These are phyloP conservation scores for Ceriagrion tenellum DNA, from an alignment of 2,888 invertebrate genomes.

Conservation along the genomic window DNA sequence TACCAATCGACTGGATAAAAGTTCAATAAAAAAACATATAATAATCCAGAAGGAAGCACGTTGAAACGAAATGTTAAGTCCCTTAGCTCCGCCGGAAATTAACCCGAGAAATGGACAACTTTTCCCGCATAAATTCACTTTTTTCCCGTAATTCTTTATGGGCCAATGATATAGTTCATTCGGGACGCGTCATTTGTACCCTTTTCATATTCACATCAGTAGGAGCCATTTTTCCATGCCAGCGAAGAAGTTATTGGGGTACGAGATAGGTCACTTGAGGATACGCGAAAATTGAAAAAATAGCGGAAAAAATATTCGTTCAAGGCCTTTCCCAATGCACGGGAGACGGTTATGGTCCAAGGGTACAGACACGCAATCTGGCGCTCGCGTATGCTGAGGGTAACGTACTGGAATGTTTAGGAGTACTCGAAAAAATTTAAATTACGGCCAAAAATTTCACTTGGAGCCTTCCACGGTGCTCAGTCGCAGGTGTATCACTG, in stretches of 20 bases:
- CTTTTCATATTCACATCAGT: background rate
- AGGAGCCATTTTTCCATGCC: background rate
- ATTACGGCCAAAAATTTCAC: too few species aligned
- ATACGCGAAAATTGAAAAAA: too few species aligned
- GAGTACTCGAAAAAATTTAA: too few species aligned
- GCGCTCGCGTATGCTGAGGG: too few species aligned
- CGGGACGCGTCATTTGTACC: background rate
- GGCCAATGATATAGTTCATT: background rate
- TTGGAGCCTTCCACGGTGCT: too few species aligned
- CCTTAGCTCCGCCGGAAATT: background rate
- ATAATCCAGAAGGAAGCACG: background rate
- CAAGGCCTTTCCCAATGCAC: too few species aligned
- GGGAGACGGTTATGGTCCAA: too few species aligned
- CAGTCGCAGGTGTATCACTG: too few species aligned
- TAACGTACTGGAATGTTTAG: too few species aligned
- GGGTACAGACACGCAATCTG: too few species aligned
- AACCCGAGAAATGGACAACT: background rate
- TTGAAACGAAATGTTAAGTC: background rate
- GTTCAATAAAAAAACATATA: background rate
- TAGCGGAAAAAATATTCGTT: too few species aligned
- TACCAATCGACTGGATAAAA: background rate
- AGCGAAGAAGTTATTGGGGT: background rate
- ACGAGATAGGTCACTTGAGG: too few species aligned
- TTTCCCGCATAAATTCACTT: background rate
- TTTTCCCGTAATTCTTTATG: background rate